Evolutionary conservation across 2,888 invertebrate genomes (phyloP), one percentile per base, ranked within the genome.

Genomic region (Papilio elwesi): DNA sequence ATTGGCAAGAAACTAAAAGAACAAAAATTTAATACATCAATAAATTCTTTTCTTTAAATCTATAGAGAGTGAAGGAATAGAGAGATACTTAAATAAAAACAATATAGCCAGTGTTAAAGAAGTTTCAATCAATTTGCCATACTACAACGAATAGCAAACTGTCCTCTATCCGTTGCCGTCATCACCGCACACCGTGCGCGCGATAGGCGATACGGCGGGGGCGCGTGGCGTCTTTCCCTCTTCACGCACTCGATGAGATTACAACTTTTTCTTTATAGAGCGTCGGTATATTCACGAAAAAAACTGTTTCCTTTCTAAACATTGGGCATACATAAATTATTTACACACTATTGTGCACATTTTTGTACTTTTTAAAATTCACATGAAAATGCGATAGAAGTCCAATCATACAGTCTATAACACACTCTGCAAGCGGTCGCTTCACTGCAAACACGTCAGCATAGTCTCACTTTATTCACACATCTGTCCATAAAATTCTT

Each of bases 401-500:
- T 92, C 90, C 91, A 90, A 92, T 90, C 84, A 83, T 80, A 84
- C 85, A 26, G 26, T 26, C 4, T 26, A 79, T 85, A 87, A 91
- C 91, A 92, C 92, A 91, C 91, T 87, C 89, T 89, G 88, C 87
- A 79, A 84, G 83, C 85, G 83, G 86, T 80, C 81, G 79, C 77
- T 68, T 77, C 77, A 74, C 80, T 81, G 81, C 81, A 78, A 82
- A 80, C 79, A 95, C 47, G 43, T 96, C 87, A 97, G 94, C 92
- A 92, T 84, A 96, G 96, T 94, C 96, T 95, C 90, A 97, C 96
- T 95, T 97, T 97, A 92, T 96, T 97, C 81, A 97, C 96, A 90
- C 97, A 97, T 88, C 96, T 95, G 94, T 97, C 97, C 95, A 97
- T 96, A 88, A 97, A 97, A 89, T 97, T 97, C 86, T 96, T 96